phyloP scores from a whole-genome alignment of 2,888 invertebrate genomes.

The Rhogogaster chlorosoma region DNA sequence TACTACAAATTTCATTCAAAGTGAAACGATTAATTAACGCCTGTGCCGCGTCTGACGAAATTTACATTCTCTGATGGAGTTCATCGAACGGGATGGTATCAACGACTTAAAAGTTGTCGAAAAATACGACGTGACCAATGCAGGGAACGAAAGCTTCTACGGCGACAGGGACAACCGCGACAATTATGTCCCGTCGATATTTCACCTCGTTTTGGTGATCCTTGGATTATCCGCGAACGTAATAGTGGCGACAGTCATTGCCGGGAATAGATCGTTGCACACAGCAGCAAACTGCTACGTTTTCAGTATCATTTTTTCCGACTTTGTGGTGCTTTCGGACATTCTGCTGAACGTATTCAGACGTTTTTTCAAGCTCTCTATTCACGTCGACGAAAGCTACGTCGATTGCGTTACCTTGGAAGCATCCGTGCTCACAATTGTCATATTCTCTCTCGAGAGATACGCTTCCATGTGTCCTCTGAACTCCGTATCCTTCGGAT shows the following conservation, averaged over 20 bases:
- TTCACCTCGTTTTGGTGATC: slow-evolving; percentile 56
- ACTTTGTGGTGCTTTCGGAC: slow-evolving; percentile 66
- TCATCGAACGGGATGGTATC: background rate
- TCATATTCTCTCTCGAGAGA: slow-evolving; percentile 65
- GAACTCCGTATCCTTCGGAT: slow-evolving; percentile 39
- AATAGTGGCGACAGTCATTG: slow-evolving; percentile 55
- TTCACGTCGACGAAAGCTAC: slow-evolving; percentile 66
- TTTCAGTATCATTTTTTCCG: slow-evolving; percentile 64
- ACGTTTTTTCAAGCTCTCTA: slow-evolving; percentile 60
- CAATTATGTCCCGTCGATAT: background rate
- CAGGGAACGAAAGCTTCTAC: background rate
- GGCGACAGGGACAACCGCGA: background rate
- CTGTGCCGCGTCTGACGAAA: background rate
- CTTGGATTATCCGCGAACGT: slow-evolving; percentile 57
- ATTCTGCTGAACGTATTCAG: slow-evolving; percentile 62
- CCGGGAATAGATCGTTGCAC: slow-evolving; percentile 57
- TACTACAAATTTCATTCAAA: background rate
- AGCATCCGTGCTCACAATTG: slow-evolving; percentile 65
- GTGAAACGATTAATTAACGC: background rate
- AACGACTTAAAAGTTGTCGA: background rate
- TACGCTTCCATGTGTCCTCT: slow-evolving; percentile 62
- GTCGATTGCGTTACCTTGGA: slow-evolving; percentile 67
- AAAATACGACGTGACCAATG: background rate
- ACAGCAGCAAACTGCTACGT: slow-evolving; percentile 65
- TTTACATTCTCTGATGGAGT: background rate